phyloP scores from a whole-genome alignment of 1,140 invertebrate genomes.

The Neotoxoptera formosana region DNA sequence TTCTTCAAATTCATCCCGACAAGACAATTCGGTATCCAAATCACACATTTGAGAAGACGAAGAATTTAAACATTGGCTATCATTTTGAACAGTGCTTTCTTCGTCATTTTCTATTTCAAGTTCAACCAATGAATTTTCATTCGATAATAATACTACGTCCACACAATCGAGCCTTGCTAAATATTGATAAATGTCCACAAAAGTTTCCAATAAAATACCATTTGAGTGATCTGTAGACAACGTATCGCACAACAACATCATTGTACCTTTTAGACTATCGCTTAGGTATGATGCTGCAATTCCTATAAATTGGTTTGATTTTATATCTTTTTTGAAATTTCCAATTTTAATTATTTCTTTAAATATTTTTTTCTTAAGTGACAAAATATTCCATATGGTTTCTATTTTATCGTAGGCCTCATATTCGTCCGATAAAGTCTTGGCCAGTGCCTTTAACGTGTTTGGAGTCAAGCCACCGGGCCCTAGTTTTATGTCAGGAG shows the following conservation, averaged over 20 bases:
- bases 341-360: constrained; percentile 9
- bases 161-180: constrained; percentile 13
- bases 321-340: neutral
- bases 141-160: neutral
- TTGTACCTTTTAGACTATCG: constrained; percentile 1
- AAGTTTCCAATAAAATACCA: neutral
- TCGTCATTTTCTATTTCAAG: neutral
- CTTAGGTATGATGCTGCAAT: neutral
- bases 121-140: neutral
- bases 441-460: constrained; percentile 7
- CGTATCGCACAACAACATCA: neutral
- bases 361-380: neutral
- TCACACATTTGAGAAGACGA: neutral
- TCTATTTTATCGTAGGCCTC: constrained; percentile 25
- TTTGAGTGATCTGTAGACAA: neutral
- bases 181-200: constrained; percentile 24
- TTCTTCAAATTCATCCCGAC: neutral
- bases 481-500: neutral
- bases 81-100: neutral
- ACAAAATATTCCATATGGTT: constrained; percentile 3
- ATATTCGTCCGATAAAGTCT: neutral
- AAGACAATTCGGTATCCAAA: neutral
- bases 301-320: constrained; percentile 37
- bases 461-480: neutral
- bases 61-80: neutral